Base-by-base conservation (phyloP, 2,797 vertebrate species). In the Sebastes trivittatus region DNA sequence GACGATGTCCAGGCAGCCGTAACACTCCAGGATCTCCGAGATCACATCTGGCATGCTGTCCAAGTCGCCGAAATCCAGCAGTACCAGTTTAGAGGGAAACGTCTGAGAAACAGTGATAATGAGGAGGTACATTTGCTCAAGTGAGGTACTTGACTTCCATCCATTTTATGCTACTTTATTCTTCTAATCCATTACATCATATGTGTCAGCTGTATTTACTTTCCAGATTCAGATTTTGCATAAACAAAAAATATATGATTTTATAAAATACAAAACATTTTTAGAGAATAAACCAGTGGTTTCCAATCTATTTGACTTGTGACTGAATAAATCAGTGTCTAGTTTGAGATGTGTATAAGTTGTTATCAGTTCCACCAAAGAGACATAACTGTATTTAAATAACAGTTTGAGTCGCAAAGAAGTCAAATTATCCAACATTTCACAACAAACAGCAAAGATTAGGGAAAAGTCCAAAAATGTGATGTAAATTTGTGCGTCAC, bases 1-100 rank as follows among this genome's bases (percentile, higher is more conserved):
- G 38, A 99, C 90, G 8, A 98, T 81, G 56, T 99, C 98, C 92
- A 99, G 93, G 58, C 97, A 98, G 65, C 97, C 97, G 0, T 98
- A 99, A 83, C 97, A 98, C 42, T 97, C 97, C 84, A 98, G 83
- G 69, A 98, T 94, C 87, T 99, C 98, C 29, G 90, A 96, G 0
- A 96, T 94, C 7, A 95, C 96, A 8, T 97, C 97, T 1, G 93
- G 92, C 76, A 98, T 87, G 73, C 94, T 96, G 69, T 93, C 96
- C 78, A 96, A 95, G 30, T 99, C 97, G 2, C 96, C 95, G 13
- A 99, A 96, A 72, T 99, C 98, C 91, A 99, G 86, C 68, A 97
- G 93, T 16, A 99, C 92, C 66, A 98, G 91, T 80, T 99, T 99
- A 1, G 97, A 96, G 1, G 97, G 97, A 80, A 98, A 99, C 0